phyloP scores from a whole-genome alignment of 2,888 invertebrate genomes.

The Bruchidius siliquastri region DNA sequence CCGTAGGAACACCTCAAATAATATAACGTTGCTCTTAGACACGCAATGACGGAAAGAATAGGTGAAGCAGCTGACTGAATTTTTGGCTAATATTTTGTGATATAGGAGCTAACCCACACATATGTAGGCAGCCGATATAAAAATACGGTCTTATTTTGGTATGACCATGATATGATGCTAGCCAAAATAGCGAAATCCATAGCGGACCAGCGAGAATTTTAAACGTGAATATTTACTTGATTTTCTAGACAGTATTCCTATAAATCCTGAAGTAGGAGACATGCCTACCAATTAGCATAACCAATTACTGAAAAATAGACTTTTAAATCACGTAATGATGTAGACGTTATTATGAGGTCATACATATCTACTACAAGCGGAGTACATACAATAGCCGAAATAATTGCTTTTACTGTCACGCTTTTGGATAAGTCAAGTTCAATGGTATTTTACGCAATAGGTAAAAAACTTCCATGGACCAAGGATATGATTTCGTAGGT shows the following conservation, averaged over 20 bases:
- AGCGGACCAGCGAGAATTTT: too few species aligned
- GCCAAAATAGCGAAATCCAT: too few species aligned
- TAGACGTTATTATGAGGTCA: not conserved
- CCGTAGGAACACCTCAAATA: too few species aligned
- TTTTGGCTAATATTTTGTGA: too few species aligned
- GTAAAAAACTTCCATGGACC: not conserved
- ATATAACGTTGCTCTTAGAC: too few species aligned
- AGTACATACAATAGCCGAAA: not conserved
- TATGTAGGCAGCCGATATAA: too few species aligned
- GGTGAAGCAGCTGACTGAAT: too few species aligned
- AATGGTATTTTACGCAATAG: not conserved
- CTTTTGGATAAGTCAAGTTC: slow-evolving; percentile 1
- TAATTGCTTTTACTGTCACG: not conserved
- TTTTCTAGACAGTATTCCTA: not conserved
- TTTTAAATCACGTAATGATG: not conserved
- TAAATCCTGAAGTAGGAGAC: not conserved
- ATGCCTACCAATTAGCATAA: not conserved
- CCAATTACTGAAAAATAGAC: not conserved
- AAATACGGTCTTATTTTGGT: too few species aligned
- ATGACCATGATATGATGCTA: too few species aligned
- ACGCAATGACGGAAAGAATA: too few species aligned
- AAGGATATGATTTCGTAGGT: not conserved
- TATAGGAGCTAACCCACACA: too few species aligned
- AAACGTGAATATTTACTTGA: too few species aligned
- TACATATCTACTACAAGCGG: not conserved